Base-by-base conservation (phyloP, 2,113 vertebrate species). In the Paramisgurnus dabryanus region DNA sequence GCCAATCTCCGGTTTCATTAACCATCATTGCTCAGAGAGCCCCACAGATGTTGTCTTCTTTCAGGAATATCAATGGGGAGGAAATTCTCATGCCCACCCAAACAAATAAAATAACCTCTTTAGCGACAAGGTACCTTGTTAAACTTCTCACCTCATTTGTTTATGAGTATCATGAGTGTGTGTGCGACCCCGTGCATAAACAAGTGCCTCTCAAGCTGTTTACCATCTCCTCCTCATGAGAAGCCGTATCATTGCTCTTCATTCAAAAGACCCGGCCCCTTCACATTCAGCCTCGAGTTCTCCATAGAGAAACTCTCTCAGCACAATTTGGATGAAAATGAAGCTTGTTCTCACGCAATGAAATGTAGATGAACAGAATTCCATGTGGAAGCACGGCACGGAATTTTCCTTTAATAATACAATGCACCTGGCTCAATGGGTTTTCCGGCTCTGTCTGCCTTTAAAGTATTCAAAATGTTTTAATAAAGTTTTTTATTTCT, bases 31-130 rank as follows among this genome's bases (percentile, higher is more conserved):
- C 76, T 79, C 55, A 76, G 41, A 58, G 22, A 70, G 41, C 78
- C 55, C 64, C 58, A 45, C 18, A 10, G 61, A 67, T 76, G 71
- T 43, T 3, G 13, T 60, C n/a, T 66, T 67, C 74, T 78, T 81
- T 79, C 39, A 84, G 55, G 6, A 34, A 43, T 11, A 67, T 45
- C 18, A 81, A 91, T 89, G 86, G 68, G 47, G 57, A 76, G 80
- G 76, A 89, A 88, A 85, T 90, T 91, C 90, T 88, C 90, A 91
- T 89, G 88, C 80, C 82, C 88, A 73, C 57, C 65, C 41, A 71
- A 72, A 76, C 72, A 87, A 86, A 87, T 82, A 50, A 49, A 84
- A 63, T 84, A 82, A 84, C 78, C 80, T 85, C 83, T 86, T 85
- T 78, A 87, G 85, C 76, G 75, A 86, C 85, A 40, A 85, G 84